phyloP scores from a whole-genome alignment of 2,888 invertebrate species.

The Xestia rhomboidea region DNA sequence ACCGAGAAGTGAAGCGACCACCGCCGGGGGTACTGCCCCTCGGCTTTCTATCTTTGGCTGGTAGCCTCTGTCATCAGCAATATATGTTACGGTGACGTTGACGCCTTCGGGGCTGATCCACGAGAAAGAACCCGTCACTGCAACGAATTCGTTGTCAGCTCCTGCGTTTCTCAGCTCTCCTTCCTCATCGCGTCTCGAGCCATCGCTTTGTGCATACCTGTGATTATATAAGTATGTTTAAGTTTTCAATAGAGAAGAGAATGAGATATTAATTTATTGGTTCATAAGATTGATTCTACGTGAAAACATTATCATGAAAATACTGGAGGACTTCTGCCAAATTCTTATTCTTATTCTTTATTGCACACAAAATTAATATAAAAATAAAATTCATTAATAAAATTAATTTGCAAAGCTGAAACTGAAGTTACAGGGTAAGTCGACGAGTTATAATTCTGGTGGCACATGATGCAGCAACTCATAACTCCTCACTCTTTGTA shows the following conservation, averaged over 20 bases:
- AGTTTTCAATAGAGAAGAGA: no score
- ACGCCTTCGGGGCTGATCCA: conserved; percentile 88
- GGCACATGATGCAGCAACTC: not conserved
- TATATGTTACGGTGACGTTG: conserved; percentile 86
- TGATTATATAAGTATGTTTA: conserved; percentile 35
- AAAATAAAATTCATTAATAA: no score
- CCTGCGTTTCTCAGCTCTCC: conserved; percentile 89
- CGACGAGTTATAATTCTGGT: not conserved
- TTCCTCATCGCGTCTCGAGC: conserved; percentile 86
- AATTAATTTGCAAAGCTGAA: not conserved
- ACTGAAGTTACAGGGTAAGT: not conserved
- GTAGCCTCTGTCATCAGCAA: conserved; percentile 91
- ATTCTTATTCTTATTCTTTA: no score
- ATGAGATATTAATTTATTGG: not conserved
- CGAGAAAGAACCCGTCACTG: conserved; percentile 87
- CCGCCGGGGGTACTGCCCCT: conserved; percentile 74
- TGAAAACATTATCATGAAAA: not conserved
- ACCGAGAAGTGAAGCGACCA: conserved; percentile 80
- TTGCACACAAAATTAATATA: no score
- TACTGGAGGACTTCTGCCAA: not conserved
- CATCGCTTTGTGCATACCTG: conserved; percentile 89
- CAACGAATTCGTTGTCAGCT: conserved; percentile 87
- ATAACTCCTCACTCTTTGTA: not conserved
- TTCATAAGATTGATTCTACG: not conserved
- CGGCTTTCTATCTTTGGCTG: conserved; percentile 80